Evolutionary conservation across 2,797 vertebrate genomes (phyloP), one percentile per base, ranked within the genome.

Genomic region (Harpagifer antarcticus): DNA sequence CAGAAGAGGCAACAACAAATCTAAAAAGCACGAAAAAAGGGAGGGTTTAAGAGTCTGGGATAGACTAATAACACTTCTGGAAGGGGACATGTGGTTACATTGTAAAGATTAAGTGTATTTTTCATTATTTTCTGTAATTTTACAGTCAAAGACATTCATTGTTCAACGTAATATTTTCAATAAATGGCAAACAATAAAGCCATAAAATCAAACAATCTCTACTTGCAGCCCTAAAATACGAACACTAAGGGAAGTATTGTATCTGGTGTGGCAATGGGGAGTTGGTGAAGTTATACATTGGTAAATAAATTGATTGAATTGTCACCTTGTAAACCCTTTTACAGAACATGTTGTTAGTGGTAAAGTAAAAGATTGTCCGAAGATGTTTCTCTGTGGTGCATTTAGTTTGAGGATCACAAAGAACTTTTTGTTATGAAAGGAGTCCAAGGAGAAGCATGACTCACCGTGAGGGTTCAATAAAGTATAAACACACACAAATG

Each of bases 381-480:
- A 20, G 3, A 19, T 54, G 42, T 56, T 67, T 68, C 45, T 68
- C 31, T 55, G 3, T 45, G 33, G 14, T 42, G 54, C 4, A 11
- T 64, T 50, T 66, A 48, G 63, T 74, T 76, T 31, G 53, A 65
- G 15, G 17, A 62, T 50, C 61, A 84, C 31, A 68, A 68, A 69
- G 13, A 76, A 9, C 15, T 56, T 47, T 70, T 74, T 50, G 62
- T 69, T 60, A 55, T 14, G 4, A 70, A 55, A 72, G 20, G 10
- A 75, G 63, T 58, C 42, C 52, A 81, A 78, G 76, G 64, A 71
- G 67, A 80, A 56, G 42, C 17, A 65, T 84, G 77, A 85, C 75
- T 87, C 85, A 82, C 44, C 62, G 83, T 63, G 23, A 69, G 13
- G 37, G 12, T 58, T 86, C 66, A 76, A 16, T 33, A 33, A 56